phyloP scores from a whole-genome alignment of 2,113 vertebrate species.

The Xiphias gladius region DNA sequence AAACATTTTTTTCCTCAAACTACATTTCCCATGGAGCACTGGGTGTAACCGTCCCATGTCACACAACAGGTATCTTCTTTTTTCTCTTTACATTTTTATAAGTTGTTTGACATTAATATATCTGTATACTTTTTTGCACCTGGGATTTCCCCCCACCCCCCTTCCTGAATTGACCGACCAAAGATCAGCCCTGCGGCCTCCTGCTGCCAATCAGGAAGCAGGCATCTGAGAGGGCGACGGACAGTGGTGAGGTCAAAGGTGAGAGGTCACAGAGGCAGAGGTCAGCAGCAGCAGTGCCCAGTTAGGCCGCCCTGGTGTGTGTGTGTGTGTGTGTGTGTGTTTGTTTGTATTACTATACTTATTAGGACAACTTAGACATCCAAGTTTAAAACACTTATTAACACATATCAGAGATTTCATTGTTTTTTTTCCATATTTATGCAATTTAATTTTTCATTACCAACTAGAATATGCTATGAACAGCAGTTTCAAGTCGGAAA shows the following conservation, averaged over 20 bases:
- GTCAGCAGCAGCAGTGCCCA: constrained; percentile 77
- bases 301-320: constrained; percentile 66
- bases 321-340: constrained; percentile 48
- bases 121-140: constrained; percentile 71
- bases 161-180: constrained; percentile 71
- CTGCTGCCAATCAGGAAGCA: constrained; percentile 72
- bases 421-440: neutral
- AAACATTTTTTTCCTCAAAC: constrained; percentile 56
- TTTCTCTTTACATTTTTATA: constrained; percentile 2
- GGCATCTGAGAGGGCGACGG: constrained; percentile 44
- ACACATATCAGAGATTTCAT: neutral
- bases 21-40: constrained; percentile 68
- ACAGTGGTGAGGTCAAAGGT: constrained; percentile 83
- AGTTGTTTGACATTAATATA: constrained; percentile 2
- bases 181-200: constrained; percentile 61
- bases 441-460: neutral
- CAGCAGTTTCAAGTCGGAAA: too few relatives aligned
- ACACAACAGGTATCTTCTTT: constrained; percentile 33
- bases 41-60: constrained; percentile 58
- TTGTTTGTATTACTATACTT: constrained; percentile 60
- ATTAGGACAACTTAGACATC: neutral
- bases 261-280: constrained; percentile 77
- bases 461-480: neutral
- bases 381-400: neutral
- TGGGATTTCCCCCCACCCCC: constrained; percentile 69